Percentiles rank a stretch among this genome's conserved stretches.
phyloP scores from a whole-genome alignment of 2,797 vertebrate species.

The Argyrosomus regius region DNA sequence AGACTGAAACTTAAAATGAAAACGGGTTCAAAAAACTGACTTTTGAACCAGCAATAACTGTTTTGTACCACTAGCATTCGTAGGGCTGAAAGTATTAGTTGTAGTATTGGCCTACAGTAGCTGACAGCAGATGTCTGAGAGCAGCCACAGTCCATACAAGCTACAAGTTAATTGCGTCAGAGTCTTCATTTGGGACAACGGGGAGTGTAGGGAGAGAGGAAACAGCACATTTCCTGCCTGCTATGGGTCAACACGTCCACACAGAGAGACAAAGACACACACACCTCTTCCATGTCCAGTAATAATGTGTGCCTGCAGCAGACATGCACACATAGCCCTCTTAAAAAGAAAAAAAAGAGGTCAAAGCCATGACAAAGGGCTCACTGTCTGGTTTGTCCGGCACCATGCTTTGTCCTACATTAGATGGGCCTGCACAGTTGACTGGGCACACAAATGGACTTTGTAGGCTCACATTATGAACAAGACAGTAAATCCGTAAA shows the following conservation, averaged over 20 bases:
- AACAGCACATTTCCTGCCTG: constrained; percentile 34
- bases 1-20: neutral
- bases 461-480: constrained; percentile 68
- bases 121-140: constrained; percentile 5
- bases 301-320: constrained; percentile 38
- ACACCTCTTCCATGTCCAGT: constrained; percentile 34
- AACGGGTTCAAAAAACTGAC: neutral
- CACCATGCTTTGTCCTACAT: constrained; percentile 66
- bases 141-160: neutral
- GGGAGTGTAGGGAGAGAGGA: constrained; percentile 23
- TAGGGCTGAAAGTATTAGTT: neutral
- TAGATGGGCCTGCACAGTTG: constrained; percentile 67
- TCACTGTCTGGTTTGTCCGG: constrained; percentile 71
- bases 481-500: constrained; percentile 64
- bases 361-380: constrained; percentile 72
- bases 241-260: constrained; percentile 37
- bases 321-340: constrained; percentile 36
- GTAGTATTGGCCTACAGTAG: neutral
- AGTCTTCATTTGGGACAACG: constrained; percentile 59
- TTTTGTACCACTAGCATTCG: neutral
- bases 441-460: constrained; percentile 76
- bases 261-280: constrained; percentile 24
- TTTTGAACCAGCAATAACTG: neutral
- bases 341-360: constrained; percentile 38
- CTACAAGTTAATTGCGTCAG: constrained; percentile 63